Conservation (phyloP, 92 coral and sea anemone genomes). For the Phenganax subtilis region DNA sequence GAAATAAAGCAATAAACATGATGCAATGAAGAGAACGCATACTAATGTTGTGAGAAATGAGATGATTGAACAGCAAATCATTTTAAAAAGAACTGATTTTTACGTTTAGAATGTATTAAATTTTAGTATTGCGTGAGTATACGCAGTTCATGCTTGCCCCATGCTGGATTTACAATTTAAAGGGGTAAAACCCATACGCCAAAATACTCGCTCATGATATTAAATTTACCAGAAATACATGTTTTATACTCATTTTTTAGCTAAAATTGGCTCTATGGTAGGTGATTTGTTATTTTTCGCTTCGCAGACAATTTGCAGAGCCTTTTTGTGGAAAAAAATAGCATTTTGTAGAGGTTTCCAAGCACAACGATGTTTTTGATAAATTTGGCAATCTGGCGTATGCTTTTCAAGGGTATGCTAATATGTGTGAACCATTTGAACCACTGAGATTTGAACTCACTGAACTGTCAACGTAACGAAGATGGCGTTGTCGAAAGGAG, state of each 20-base stretch:
- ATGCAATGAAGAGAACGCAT: not conserved
- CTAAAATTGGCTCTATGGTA: no score
- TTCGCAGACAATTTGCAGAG: no score
- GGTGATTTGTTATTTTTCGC: no score
- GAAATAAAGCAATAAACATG: not conserved
- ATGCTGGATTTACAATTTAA: not conserved
- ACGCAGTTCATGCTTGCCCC: no score
- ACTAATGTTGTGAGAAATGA: not conserved
- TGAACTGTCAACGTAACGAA: not conserved
- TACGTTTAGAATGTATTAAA: not conserved
- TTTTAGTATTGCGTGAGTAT: not conserved
- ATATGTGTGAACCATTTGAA: not conserved
- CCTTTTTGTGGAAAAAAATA: not conserved
- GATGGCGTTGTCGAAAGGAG: not conserved
- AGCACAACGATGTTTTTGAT: not conserved
- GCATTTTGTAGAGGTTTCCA: no score
- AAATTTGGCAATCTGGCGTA: not conserved
- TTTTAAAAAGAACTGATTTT: not conserved
- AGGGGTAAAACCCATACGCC: not conserved
- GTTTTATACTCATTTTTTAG: no score
- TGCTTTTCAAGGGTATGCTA: not conserved
- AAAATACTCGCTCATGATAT: not conserved
- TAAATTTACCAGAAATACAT: no score
- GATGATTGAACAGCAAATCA: slow-evolving; percentile 6
- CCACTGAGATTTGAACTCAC: no score